A percentile compares a stretch with the other conserved stretches of the same genome.
Conservation (phyloP, 2,113 vertebrate species). For the Opisthocomus hoazin region DNA sequence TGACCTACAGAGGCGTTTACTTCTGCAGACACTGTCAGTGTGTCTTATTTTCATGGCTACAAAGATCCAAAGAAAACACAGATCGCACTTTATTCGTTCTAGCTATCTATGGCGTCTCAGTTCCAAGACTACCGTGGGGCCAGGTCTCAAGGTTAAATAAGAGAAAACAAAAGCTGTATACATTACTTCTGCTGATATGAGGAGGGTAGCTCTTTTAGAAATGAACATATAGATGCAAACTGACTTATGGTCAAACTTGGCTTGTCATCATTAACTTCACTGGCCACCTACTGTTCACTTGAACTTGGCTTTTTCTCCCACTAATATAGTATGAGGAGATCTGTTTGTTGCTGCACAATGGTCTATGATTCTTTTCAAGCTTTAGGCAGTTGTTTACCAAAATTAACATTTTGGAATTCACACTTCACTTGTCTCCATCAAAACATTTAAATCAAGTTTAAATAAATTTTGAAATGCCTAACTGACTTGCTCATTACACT, state of each 20-base stretch:
- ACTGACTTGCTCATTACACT: slow-evolving; percentile 31
- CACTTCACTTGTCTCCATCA: slow-evolving; percentile 8
- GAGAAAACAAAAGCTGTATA: not conserved
- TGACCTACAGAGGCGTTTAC: not conserved
- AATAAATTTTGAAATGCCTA: slow-evolving; percentile 47
- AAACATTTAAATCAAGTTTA: slow-evolving; percentile 53
- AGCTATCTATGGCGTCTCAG: not conserved
- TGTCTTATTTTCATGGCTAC: not conserved
- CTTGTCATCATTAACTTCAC: not conserved
- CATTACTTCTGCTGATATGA: not conserved
- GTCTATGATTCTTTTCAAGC: not conserved
- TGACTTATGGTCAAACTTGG: not conserved
- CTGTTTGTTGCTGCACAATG: not conserved
- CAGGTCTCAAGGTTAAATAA: not conserved
- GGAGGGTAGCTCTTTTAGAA: not conserved
- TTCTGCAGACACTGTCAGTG: not conserved
- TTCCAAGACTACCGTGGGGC: not conserved
- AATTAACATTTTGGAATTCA: slow-evolving; percentile 44
- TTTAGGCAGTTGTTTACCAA: slow-evolving; percentile 27
- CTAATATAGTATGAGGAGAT: not conserved
- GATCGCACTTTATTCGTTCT: not conserved
- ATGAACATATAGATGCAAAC: not conserved
- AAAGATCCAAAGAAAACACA: not conserved
- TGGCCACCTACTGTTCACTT: not conserved
- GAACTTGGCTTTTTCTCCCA: not conserved